Percentiles rank a stretch among this genome's conserved stretches.
Evolutionary conservation across 2,797 vertebrate species (phyloP).

Genomic region (Vireo griseus): DNA sequence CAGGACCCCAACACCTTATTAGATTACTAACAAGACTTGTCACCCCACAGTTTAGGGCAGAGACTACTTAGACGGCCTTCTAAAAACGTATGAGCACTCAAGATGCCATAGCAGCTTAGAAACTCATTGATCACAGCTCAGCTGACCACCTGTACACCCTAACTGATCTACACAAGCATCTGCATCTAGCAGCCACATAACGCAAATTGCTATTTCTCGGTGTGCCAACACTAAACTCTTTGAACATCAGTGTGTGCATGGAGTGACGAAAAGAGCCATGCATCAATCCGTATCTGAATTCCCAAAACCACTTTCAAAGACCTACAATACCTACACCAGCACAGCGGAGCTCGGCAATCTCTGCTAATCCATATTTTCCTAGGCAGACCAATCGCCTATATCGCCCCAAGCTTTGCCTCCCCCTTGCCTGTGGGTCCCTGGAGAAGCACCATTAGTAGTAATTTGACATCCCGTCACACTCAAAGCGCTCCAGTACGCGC

Average conservation of each 20-base stretch:
- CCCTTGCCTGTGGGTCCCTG: neutral
- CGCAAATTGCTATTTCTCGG: neutral
- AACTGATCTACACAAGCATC: neutral
- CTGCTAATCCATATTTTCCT: neutral
- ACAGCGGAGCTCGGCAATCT: neutral
- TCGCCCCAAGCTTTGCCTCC: neutral
- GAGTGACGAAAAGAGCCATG: neutral
- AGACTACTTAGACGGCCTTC: neutral
- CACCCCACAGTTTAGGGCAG: neutral
- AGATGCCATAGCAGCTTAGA: neutral
- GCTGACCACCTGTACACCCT: rapidly evolving
- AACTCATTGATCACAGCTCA: neutral
- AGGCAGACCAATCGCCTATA: rapidly evolving
- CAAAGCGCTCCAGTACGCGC: rapidly evolving
- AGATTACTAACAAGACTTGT: neutral
- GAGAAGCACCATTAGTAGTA: rapidly evolving
- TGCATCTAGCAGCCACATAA: neutral
- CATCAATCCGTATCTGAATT: neutral
- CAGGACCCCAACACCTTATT: neutral
- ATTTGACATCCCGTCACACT: rapidly evolving
- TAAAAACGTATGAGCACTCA: neutral
- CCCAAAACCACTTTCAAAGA: neutral
- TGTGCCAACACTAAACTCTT: neutral
- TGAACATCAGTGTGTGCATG: rapidly evolving
- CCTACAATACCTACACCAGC: neutral